Conservation (phyloP, 2,797 vertebrate genomes). For the Phoeniculus purpureus region DNA sequence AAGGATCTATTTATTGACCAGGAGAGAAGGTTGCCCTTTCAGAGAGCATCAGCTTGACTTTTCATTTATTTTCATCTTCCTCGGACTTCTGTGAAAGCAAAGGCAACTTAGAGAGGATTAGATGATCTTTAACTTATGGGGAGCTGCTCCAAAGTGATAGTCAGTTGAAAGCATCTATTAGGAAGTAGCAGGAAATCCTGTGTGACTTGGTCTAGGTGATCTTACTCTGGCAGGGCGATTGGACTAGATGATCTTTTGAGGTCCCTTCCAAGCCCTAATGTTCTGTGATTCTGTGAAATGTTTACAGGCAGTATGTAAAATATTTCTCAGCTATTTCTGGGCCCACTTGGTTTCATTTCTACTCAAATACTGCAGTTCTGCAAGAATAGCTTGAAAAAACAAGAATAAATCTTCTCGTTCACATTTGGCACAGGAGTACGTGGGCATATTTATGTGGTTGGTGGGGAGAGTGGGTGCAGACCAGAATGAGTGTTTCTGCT, state of each 20-base stretch:
- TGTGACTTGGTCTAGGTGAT: too few species aligned
- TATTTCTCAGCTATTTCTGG: background rate
- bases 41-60: background rate
- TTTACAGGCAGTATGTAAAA: background rate
- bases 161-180: background rate
- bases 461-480: background rate
- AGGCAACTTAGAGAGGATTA: background rate
- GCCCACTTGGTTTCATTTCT: background rate
- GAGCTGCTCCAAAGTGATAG: constrained; percentile 14
- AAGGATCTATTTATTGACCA: constrained; percentile 46
- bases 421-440: background rate
- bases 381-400: background rate
- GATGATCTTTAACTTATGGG: background rate
- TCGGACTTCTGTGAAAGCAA: background rate
- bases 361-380: background rate
- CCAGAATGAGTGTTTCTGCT: background rate
- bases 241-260: too few species aligned
- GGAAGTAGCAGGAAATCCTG: background rate
- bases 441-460: background rate
- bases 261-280: too few species aligned
- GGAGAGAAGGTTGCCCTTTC: constrained; percentile 26
- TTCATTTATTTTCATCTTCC: constrained; percentile 26
- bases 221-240: too few species aligned
- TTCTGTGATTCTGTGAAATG: too few species aligned
- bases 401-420: background rate